These are phyloP conservation scores for Chascanopsetta lugubris DNA, from an alignment of 2,113 vertebrate genomes.

Conservation along the genomic window DNA sequence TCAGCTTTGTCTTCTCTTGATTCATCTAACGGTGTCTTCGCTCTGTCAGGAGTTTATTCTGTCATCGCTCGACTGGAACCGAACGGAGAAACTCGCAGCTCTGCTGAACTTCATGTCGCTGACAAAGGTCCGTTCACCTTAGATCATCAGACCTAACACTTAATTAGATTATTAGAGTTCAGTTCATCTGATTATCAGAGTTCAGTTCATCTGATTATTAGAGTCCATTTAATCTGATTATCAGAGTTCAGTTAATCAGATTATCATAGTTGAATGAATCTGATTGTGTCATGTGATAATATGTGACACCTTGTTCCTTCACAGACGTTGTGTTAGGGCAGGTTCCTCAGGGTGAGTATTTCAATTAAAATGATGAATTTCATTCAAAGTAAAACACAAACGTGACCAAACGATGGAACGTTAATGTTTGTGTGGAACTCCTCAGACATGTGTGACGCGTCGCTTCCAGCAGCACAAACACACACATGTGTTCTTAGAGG, in stretches of 20 bases:
- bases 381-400: no score
- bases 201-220: background rate
- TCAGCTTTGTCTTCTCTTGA: no score
- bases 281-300: constrained; percentile 11
- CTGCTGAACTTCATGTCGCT: constrained; percentile 90
- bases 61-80: constrained; percentile 90
- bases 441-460: constrained; percentile 87
- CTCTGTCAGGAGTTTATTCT: constrained; percentile 87
- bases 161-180: background rate
- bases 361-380: no score
- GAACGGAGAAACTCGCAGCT: constrained; percentile 90
- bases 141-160: no score
- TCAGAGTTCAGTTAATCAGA: background rate
- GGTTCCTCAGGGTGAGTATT: constrained; percentile 88
- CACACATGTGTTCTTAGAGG: constrained; percentile 79
- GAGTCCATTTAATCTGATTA: background rate
- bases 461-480: constrained; percentile 77
- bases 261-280: background rate
- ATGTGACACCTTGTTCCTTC: constrained; percentile 72
- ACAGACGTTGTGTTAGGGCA: constrained; percentile 88
- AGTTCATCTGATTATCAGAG: background rate
- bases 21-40: constrained; percentile 1
- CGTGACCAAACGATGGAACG: background rate
- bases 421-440: constrained; percentile 44
- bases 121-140: constrained; percentile 87